Base-by-base conservation (phyloP, 2,888 invertebrate species). In the Mantis religiosa region DNA sequence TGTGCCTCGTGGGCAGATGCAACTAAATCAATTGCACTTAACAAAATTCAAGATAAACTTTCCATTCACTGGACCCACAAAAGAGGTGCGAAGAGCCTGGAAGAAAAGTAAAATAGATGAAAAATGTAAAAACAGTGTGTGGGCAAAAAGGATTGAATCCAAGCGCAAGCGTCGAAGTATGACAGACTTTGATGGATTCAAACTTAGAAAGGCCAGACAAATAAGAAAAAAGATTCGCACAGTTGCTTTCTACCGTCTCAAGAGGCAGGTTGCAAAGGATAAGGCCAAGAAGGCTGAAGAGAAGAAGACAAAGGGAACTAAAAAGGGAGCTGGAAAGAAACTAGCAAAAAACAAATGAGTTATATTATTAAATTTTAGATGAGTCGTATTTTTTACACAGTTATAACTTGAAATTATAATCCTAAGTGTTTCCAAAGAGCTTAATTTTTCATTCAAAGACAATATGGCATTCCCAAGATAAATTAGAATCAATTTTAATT, bases 111-210 rank as follows among this genome's bases (percentile, higher is more conserved):
- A 98, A 92, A 95, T 99, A 89, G 95, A 96, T 92, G 96, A 98
- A 91, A 96, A 98, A 93, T 99, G 99, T 99, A 95, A 95, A 89
- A 95, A 97, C 90, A 98, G 98, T 90, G 95, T 96, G 91, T 99
- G 99, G 99, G 97, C 98, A 15, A 96, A 97, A 92, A 98, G 98
- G 94, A 95, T 99, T 90, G 97, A 96, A 90, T 96, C 96, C 91
- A 97, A 97, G 92, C 95, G 97, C 92, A 97, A 97, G 95, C 96
- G 98, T 91, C 95, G 96, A 82, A 95, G 96, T 91, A 95, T 99
- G 94, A 97, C 97, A 88, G 99, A 99, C 93, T 99, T 97, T 92
- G 99, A 99, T 93, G 95, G 99, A 90, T 99, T 99, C 94, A 99
- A 99, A 94, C 94, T 99, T 91, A 96, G 97, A 92, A 96, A 97